Evolutionary conservation across 2,113 vertebrate genomes (phyloP).

Genomic region (Axis porcinus): DNA sequence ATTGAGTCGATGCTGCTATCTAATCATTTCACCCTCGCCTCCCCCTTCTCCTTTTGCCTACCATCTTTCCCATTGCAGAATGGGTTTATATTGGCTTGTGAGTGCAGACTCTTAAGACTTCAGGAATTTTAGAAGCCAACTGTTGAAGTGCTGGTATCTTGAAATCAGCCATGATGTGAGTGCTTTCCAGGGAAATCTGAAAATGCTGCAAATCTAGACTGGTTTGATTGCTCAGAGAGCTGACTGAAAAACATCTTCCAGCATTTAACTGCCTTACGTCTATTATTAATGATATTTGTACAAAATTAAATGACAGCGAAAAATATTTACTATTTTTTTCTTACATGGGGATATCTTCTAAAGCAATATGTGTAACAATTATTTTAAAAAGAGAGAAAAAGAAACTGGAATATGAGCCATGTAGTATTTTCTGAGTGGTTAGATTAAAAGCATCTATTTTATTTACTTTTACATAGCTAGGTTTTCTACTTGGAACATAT

Average conservation of each 20-base stretch:
- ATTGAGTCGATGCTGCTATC: neutral
- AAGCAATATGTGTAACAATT: neutral
- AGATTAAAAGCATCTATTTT: neutral
- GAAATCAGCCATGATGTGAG: slow-evolving; percentile 2
- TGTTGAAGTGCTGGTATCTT: neutral
- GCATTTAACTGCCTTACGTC: neutral
- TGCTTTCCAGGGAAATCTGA: slow-evolving; percentile 3
- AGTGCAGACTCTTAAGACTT: neutral
- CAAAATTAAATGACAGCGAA: neutral
- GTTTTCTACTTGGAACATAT: neutral
- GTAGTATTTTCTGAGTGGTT: neutral
- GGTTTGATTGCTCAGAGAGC: neutral
- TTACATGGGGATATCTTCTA: neutral
- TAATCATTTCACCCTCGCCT: neutral
- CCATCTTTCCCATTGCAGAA: neutral
- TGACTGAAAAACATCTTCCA: neutral
- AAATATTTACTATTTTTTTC: neutral
- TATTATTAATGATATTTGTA: neutral
- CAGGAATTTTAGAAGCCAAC: slow-evolving; percentile 30
- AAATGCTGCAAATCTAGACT: slow-evolving; percentile 37
- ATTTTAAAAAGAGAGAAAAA: neutral
- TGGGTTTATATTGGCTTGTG: neutral
- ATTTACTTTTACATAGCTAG: neutral
- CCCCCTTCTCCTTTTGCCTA: neutral
- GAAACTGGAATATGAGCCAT: neutral